phyloP scores from a whole-genome alignment of 2,113 vertebrate species.

The Butastur rufipennis region DNA sequence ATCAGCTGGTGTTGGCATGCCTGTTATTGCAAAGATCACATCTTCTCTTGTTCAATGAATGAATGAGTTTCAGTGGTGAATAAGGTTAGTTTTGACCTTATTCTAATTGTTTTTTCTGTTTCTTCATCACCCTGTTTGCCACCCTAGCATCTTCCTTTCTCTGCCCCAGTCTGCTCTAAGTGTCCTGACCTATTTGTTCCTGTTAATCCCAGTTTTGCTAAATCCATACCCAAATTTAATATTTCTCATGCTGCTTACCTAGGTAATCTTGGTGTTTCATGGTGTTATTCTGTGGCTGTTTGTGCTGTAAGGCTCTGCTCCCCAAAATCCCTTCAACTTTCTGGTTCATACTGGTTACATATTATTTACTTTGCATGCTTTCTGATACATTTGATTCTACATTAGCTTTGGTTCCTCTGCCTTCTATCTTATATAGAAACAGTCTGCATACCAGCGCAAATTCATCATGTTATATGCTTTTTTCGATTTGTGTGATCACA shows the following conservation, averaged over 20 bases:
- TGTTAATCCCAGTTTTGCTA: neutral
- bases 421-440: neutral
- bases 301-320: neutral
- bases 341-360: neutral
- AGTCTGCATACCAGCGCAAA: neutral
- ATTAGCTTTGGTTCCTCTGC: neutral
- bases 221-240: neutral
- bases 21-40: neutral
- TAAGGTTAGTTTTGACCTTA: neutral
- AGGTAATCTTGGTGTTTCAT: neutral
- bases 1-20: too few species aligned
- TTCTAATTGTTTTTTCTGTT: neutral
- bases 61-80: neutral
- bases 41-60: neutral
- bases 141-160: neutral
- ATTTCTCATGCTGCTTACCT: neutral
- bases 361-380: neutral
- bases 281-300: neutral
- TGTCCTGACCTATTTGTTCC: neutral
- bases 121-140: neutral
- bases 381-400: neutral
- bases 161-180: neutral
- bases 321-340: neutral
- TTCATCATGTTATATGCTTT: neutral
- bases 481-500: neutral